Base-by-base conservation (phyloP, 1,140 invertebrate genomes). In the Meloidogyne chitwoodi region DNA sequence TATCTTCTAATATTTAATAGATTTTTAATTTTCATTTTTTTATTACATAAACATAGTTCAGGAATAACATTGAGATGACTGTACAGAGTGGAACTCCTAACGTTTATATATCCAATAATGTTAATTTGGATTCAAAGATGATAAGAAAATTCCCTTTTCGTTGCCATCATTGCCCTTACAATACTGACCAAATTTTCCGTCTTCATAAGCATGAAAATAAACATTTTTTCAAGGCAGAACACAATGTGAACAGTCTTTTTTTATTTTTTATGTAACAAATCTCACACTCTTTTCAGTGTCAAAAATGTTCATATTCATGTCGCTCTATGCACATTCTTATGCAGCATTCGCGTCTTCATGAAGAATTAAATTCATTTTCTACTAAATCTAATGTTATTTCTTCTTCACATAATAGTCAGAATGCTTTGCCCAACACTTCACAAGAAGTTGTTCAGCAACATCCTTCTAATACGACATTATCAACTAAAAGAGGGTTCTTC, bases 121-220 rank as follows among this genome's bases (percentile, higher is more conserved):
- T 34, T 22, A 26, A 61, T 14, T 14, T 34, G 14, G 27, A 24
- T 22, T 16, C 48, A 61, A 2, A 16, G 3, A n/a, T 34, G 8
- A 64, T 19, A 14, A 44, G 34, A 2, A 22, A 56, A 29, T 34
- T 69, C 8, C 34, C 62, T 31, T 79, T 41, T 62, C 61, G 44
- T 8, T 77, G 76, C 56, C n/a, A 12, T 0, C 56, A 34, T 26
- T 79, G 77, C 22, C 77, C 77, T 10, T 78, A 74, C 24, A 63
- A n/a, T 29, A 27, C 62, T 6, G 65, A 69, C 27, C 77, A 78
- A 34, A 44, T 78, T 24, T 19, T 78, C 22, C 77, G 75, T 16
- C 61, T 78, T 29, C 61, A 71, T 22, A 38, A 68, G 63, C 75
- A 78, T 72, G 75, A 77, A 38, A 78, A 78, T 48, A 79, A 79